Conservation (phyloP, 2,113 vertebrate species). For the Probosciger aterrimus region DNA sequence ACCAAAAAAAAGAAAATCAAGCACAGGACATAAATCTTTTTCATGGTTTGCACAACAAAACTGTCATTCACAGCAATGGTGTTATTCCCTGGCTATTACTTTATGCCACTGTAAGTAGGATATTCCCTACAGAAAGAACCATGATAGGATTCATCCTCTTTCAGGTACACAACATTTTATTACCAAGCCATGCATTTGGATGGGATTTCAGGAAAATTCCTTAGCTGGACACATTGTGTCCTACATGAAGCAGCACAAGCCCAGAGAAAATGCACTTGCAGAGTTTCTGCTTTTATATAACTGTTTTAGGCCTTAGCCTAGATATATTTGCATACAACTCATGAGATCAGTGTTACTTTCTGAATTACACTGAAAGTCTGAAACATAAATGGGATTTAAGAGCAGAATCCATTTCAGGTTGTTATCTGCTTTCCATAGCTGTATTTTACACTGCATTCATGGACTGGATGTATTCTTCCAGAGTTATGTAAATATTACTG, state of each 20-base stretch:
- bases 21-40: background rate
- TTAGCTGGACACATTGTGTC: background rate
- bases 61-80: background rate
- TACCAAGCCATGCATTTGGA: background rate
- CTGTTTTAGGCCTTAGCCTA: background rate
- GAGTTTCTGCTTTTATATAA: background rate
- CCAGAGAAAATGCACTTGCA: background rate
- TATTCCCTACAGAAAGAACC: fast-evolving
- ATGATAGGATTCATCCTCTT: background rate
- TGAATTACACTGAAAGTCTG: background rate
- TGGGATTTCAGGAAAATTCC: background rate
- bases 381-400: background rate
- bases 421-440: background rate
- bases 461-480: background rate
- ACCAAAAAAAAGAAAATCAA: background rate
- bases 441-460: fast-evolving
- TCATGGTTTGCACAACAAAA: background rate
- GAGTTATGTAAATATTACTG: background rate
- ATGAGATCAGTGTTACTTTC: no score
- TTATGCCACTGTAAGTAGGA: background rate
- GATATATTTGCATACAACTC: background rate
- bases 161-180: background rate
- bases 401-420: background rate
- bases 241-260: background rate
- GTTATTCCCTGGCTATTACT: background rate